Evolutionary conservation across 2,888 invertebrate genomes (phyloP).

Genomic region (Apotomis capreana): DNA sequence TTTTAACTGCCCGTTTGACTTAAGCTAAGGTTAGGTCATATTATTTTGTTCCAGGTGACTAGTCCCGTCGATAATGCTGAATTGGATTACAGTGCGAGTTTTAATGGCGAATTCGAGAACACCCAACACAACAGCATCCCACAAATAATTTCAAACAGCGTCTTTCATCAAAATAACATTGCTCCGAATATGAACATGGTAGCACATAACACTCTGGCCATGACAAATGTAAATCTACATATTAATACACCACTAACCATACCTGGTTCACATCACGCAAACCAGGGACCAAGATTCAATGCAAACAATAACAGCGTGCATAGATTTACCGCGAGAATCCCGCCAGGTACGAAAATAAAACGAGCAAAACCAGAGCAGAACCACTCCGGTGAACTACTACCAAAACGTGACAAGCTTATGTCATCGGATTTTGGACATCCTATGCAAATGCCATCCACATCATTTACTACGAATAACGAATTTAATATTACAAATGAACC

Average conservation of each 20-base stretch:
- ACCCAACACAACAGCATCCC: neutral
- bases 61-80: neutral
- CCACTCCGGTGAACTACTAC: slow-evolving; percentile 2
- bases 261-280: neutral
- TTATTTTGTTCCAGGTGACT: slow-evolving; percentile 4
- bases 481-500: neutral
- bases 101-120: neutral
- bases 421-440: neutral
- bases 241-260: neutral
- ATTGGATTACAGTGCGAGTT: neutral
- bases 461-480: neutral
- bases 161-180: neutral
- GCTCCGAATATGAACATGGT: neutral
- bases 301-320: neutral
- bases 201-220: neutral
- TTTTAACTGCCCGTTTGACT: neutral
- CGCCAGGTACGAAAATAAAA: slow-evolving; percentile 12
- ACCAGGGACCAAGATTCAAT: neutral
- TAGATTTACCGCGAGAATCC: neutral
- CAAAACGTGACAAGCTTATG: slow-evolving; percentile 13
- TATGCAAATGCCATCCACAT: neutral
- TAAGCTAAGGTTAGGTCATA: too few species aligned
- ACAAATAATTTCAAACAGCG: neutral
- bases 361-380: slow-evolving; percentile 4
- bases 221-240: neutral